Evolutionary conservation across 2,888 invertebrate genomes (phyloP).

Genomic region (Osmoderma eremita): DNA sequence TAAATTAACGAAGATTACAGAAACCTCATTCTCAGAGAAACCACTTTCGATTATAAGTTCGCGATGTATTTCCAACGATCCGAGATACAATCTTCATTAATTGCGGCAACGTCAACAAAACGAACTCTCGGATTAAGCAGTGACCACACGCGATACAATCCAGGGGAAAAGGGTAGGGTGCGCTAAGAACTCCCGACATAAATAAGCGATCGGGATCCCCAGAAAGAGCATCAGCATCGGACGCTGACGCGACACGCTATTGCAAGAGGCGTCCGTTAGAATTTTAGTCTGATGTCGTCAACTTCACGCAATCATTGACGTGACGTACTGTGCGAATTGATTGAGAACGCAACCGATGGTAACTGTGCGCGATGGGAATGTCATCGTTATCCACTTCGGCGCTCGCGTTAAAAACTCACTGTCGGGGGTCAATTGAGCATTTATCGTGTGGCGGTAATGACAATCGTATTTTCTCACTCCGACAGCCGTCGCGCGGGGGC

Average conservation of each 20-base stretch:
- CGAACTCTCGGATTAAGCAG: neutral
- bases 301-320: neutral
- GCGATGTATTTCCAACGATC: no score
- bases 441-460: constrained; percentile 18
- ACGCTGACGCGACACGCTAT: neutral
- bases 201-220: neutral
- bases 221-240: neutral
- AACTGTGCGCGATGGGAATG: constrained; percentile 8
- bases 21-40: no score
- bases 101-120: constrained; percentile 8
- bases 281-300: neutral
- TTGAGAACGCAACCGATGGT: neutral
- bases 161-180: neutral
- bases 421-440: constrained; percentile 29
- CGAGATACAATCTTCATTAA: constrained; percentile 5
- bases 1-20: no score
- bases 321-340: constrained; percentile 13
- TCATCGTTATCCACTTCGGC: neutral
- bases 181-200: neutral
- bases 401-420: neutral
- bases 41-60: no score
- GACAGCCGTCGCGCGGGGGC: neutral
- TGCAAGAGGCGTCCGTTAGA: no score
- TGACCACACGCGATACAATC: constrained; percentile 1
- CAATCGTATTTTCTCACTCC: constrained; percentile 10